phyloP scores from a whole-genome alignment of 2,113 vertebrate genomes.

The Corythaeola cristata region DNA sequence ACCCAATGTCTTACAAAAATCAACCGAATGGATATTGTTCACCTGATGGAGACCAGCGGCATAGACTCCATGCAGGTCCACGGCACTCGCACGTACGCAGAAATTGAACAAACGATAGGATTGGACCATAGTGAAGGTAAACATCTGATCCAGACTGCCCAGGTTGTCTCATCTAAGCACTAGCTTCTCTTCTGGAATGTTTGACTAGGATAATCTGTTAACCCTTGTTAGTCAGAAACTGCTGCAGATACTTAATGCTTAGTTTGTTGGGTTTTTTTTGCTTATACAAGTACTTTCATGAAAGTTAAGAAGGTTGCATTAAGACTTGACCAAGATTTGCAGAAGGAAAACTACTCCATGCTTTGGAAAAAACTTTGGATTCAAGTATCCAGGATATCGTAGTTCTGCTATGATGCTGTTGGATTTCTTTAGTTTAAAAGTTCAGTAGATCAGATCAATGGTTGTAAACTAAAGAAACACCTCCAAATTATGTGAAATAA shows the following conservation, averaged over 20 bases:
- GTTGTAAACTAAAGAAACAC: neutral
- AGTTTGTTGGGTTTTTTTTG: neutral
- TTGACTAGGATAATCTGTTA: neutral
- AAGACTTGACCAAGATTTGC: neutral
- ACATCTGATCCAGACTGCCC: neutral
- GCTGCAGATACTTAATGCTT: neutral
- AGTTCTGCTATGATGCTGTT: neutral
- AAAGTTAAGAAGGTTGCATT: neutral
- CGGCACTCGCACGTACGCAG: conserved; percentile 81
- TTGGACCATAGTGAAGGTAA: conserved; percentile 93
- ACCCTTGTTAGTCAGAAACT: neutral
- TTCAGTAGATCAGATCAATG: neutral
- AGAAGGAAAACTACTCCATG: neutral
- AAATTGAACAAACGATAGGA: conserved; percentile 87
- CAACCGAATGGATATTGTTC: conserved; percentile 97
- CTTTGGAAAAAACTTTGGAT: neutral
- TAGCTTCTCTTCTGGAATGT: neutral
- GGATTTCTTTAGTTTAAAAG: neutral
- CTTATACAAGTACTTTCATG: neutral
- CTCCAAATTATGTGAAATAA: neutral
- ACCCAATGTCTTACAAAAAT: conserved; percentile 91
- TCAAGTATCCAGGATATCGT: neutral
- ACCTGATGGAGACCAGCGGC: conserved; percentile 88
- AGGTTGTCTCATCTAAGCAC: accelerated
- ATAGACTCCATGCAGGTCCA: conserved; percentile 77